Conservation (phyloP, 2,113 vertebrate genomes). For the Xerus inauris region DNA sequence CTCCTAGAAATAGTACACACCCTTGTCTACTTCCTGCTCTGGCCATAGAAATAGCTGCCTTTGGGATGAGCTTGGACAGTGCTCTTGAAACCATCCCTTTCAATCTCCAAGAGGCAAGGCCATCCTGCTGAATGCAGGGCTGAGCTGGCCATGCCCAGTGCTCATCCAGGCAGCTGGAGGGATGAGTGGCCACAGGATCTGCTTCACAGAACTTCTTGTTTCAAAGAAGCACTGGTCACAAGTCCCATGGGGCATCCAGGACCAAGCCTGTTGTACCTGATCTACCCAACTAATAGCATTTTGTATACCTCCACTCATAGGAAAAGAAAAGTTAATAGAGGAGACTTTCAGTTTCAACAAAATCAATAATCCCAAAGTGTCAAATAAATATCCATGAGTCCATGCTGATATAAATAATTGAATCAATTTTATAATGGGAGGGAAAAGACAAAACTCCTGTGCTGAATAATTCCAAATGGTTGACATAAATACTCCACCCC, state of each 20-base stretch:
- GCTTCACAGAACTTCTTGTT: background rate
- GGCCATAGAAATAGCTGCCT: background rate
- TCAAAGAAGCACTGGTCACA: background rate
- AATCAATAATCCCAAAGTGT: background rate
- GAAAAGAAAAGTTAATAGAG: background rate
- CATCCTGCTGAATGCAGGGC: no score
- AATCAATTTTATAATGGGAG: background rate
- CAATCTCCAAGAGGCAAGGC: background rate
- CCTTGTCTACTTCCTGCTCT: background rate
- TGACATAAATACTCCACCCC: background rate
- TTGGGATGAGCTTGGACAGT: background rate
- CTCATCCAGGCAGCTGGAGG: background rate
- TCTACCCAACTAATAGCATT: background rate
- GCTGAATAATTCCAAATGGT: background rate
- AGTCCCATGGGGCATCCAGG: background rate
- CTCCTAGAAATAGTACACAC: accelerated
- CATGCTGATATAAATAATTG: background rate
- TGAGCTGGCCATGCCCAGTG: background rate
- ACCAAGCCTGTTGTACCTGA: no score
- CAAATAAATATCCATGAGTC: background rate
- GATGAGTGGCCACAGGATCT: background rate
- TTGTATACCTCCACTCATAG: background rate
- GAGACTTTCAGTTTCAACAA: background rate
- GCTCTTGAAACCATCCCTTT: background rate
- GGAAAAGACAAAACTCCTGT: background rate